phyloP scores from a whole-genome alignment of 2,888 invertebrate species.

The Meganola albula region DNA sequence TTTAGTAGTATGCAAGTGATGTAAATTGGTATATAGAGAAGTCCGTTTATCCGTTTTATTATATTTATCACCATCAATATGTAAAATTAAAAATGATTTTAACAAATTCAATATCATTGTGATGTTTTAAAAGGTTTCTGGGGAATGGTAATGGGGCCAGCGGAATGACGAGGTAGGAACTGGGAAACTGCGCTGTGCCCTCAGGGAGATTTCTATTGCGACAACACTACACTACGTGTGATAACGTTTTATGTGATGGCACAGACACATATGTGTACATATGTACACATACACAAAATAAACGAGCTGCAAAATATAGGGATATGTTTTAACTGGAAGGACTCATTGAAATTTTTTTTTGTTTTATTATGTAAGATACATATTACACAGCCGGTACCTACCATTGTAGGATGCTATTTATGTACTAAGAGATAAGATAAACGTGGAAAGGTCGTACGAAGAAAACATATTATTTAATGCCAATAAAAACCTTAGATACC shows the following conservation, averaged over 20 bases:
- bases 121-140: slow-evolving; percentile 45
- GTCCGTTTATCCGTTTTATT: too few species aligned
- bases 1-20: too few species aligned
- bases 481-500: too few species aligned
- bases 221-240: slow-evolving; percentile 35
- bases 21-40: too few species aligned
- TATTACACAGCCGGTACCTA: slow-evolving; percentile 25
- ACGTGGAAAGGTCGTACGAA: too few species aligned
- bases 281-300: slow-evolving; percentile 24
- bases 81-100: slow-evolving; percentile 15
- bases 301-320: slow-evolving; percentile 23
- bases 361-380: slow-evolving; percentile 30
- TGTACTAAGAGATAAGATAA: too few species aligned
- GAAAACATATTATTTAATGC: too few species aligned
- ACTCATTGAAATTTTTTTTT: too few species aligned
- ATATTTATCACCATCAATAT: too few species aligned
- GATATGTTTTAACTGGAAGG: too few species aligned
- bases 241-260: slow-evolving; percentile 27
- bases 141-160: slow-evolving; percentile 37
- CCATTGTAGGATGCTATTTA: too few species aligned
- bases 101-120: slow-evolving; percentile 39
- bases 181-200: slow-evolving; percentile 29
- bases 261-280: slow-evolving; percentile 22
- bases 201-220: slow-evolving; percentile 42
- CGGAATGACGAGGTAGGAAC: slow-evolving; percentile 13